Percentiles rank a stretch among this genome's conserved stretches.
phyloP scores from a whole-genome alignment of 2,888 invertebrate species.

The Lasioglossum malachurum region DNA sequence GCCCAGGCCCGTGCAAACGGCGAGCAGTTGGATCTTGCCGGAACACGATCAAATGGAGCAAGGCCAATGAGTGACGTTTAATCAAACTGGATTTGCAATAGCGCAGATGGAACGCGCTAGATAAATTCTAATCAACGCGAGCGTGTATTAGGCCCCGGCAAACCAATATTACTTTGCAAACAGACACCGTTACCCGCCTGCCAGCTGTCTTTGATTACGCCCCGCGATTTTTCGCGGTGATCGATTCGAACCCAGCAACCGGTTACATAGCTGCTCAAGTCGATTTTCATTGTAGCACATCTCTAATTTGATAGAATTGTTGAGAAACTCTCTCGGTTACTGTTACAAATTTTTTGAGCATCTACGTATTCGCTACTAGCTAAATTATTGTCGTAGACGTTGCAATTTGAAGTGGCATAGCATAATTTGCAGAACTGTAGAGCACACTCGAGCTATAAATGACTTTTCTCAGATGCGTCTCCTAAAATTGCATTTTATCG shows the following conservation, averaged over 20 bases:
- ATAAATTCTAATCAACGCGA: slow-evolving; percentile 28
- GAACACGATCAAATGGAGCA: slow-evolving; percentile 42
- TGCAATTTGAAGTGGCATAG: background rate
- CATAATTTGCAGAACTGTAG: background rate
- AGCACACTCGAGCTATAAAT: background rate
- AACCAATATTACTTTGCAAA: background rate
- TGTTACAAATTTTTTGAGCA: background rate
- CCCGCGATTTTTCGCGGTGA: background rate
- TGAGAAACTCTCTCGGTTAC: background rate
- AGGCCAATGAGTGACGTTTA: slow-evolving; percentile 53
- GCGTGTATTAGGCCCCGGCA: background rate
- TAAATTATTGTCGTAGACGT: background rate
- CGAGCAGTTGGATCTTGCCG: slow-evolving; percentile 29
- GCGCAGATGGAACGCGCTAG: slow-evolving; percentile 4
- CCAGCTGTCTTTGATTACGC: background rate
- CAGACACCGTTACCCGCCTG: background rate
- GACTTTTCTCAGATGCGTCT: background rate
- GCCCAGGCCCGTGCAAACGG: slow-evolving; percentile 23
- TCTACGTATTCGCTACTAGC: too few relatives aligned
- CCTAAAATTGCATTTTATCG: too few relatives aligned
- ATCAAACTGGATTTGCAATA: slow-evolving; percentile 39
- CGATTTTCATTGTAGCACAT: background rate
- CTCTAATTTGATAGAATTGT: background rate
- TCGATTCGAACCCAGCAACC: background rate
- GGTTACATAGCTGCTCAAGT: too few relatives aligned